These are phyloP conservation scores for Mionectes macconnelli DNA, from an alignment of 2,113 vertebrate species.

Conservation along the genomic window DNA sequence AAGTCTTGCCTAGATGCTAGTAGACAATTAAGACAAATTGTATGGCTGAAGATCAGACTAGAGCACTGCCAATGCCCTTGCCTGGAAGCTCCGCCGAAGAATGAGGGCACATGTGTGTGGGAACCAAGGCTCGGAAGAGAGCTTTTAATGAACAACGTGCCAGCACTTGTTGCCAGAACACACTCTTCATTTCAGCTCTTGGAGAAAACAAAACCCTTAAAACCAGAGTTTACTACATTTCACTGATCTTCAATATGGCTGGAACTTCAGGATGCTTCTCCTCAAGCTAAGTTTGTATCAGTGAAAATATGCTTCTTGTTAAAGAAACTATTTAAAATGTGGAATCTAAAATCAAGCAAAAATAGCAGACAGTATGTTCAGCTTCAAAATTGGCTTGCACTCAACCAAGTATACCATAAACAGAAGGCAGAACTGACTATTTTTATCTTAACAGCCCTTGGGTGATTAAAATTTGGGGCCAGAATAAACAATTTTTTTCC, in stretches of 20 bases:
- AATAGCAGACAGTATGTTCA: conserved; percentile 82
- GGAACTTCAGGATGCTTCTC: conserved; percentile 78
- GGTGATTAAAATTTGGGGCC: conserved; percentile 80
- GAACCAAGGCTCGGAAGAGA: conserved; percentile 62
- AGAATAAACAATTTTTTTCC: conserved; percentile 79
- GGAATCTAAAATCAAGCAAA: conserved; percentile 83
- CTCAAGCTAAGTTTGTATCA: conserved; percentile 80
- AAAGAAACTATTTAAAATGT: conserved; percentile 81
- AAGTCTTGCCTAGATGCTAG: conserved; percentile 70
- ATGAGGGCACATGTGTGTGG: conserved; percentile 60
- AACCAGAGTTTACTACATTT: conserved; percentile 79
- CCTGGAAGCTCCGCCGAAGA: conserved; percentile 65
- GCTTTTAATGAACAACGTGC: conserved; percentile 63
- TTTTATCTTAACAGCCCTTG: conserved; percentile 80
- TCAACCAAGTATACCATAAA: conserved; percentile 81
- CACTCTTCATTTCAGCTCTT: conserved; percentile 75
- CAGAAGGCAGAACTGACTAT: conserved; percentile 79
- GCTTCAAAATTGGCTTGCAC: conserved; percentile 77
- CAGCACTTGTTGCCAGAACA: conserved; percentile 73
- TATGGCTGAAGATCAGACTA: conserved; percentile 68
- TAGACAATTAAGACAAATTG: conserved; percentile 65
- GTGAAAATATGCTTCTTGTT: conserved; percentile 80
- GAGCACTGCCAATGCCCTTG: conserved; percentile 68
- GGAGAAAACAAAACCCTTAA: conserved; percentile 76
- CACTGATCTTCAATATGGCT: conserved; percentile 77